phyloP scores from a whole-genome alignment of 2,888 invertebrate species.

The Villa cingulata region DNA sequence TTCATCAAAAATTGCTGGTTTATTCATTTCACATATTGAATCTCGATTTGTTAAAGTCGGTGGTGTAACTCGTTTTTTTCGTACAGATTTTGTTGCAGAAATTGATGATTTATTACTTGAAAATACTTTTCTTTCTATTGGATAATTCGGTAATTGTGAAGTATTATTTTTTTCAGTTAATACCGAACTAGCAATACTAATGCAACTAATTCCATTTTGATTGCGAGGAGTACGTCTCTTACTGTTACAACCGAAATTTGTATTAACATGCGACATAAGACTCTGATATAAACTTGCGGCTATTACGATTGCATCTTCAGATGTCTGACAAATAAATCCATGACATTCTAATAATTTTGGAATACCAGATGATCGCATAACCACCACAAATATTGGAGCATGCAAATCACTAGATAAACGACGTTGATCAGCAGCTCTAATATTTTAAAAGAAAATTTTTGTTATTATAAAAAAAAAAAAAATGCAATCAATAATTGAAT shows the following conservation, averaged over 20 bases:
- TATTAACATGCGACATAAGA: constrained; percentile 66
- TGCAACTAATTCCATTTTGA: constrained; percentile 61
- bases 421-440: constrained; percentile 30
- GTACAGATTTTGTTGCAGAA: constrained; percentile 55
- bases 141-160: constrained; percentile 21
- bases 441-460: no score
- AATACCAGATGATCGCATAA: constrained; percentile 65
- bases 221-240: constrained; percentile 47
- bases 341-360: constrained; percentile 77
- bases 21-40: constrained; percentile 38
- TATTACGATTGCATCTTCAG: constrained; percentile 82
- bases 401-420: constrained; percentile 43
- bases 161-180: constrained; percentile 29
- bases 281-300: constrained; percentile 85
- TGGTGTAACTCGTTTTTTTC: constrained; percentile 58
- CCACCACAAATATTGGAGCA: constrained; percentile 78
- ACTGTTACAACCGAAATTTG: constrained; percentile 32
- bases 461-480: not conserved
- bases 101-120: constrained; percentile 25
- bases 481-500: not conserved
- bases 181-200: constrained; percentile 52
- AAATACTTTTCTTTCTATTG: constrained; percentile 26
- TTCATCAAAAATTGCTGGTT: constrained; percentile 37
- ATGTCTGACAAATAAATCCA: constrained; percentile 77
- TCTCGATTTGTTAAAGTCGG: constrained; percentile 49